Evolutionary conservation across 2,113 vertebrate genomes (phyloP).

Genomic region (Lichenostomus cassidix): DNA sequence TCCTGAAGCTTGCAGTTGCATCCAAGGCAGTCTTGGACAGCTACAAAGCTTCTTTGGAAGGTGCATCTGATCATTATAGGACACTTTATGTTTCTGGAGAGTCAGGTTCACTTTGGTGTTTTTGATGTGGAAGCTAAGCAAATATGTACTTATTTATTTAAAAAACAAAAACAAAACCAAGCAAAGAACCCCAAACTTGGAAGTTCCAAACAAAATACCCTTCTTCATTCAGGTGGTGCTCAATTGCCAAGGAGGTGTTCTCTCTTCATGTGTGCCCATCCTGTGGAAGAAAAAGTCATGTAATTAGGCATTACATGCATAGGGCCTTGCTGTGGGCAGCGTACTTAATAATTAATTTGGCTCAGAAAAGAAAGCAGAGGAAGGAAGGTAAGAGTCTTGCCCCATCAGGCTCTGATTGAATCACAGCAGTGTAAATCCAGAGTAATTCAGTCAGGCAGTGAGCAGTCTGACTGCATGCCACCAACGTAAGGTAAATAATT

Average conservation of each 20-base stretch:
- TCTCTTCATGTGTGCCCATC: background rate
- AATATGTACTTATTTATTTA: background rate
- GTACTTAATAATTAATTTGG: background rate
- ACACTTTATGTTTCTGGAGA: background rate
- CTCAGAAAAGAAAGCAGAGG: conserved; percentile 23
- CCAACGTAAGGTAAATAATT: conserved; percentile 44
- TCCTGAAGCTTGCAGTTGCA: background rate
- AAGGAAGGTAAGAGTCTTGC: background rate
- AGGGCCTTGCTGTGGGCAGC: conserved; percentile 20
- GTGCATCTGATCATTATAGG: background rate
- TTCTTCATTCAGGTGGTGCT: background rate
- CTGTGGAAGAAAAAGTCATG: background rate
- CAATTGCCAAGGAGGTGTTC: background rate
- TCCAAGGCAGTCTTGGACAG: background rate
- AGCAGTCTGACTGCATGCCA: conserved; percentile 14
- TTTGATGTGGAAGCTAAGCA: background rate
- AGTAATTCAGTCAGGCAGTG: conserved; percentile 16
- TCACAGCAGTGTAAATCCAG: conserved; percentile 17
- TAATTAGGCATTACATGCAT: background rate
- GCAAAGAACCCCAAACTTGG: background rate
- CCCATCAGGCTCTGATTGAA: conserved; percentile 28
- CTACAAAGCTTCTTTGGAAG: background rate
- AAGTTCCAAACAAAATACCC: background rate
- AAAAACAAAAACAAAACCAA: background rate
- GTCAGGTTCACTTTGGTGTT: background rate